Evolutionary conservation across 92 coral and sea anemone genomes (phyloP), one percentile per base, ranked within the genome.

Genomic region (Phenganax marumi): DNA sequence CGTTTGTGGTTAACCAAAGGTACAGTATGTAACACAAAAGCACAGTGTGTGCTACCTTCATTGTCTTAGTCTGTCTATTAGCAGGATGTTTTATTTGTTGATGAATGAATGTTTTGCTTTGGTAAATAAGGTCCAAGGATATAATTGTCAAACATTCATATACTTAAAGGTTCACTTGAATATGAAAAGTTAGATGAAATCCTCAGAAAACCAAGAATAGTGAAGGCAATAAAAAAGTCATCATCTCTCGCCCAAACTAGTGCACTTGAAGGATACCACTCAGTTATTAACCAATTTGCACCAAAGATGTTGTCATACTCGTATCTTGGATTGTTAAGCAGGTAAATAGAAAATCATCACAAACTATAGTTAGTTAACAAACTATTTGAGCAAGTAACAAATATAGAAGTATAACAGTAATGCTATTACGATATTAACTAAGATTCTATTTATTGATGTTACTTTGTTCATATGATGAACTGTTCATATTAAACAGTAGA

Each of bases 231-330:
- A 23, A 79, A 84, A 61, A 54, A 89, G 39, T 85, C 92, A 50
- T 89, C 90, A 3, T 90, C 92, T 12, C 63, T 82, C n/a, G 82
- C 87, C 58, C 92, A 86, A 70, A 83, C 92, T 50, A 89, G 92
- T 52, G 78, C 82, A 52, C 68, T 89, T 16, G 92, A 89, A 70
- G 90, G 22, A 1, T 11, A 63, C 22, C 70, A 63, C 70, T 11
- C 70, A 11, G 70, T 63, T 10, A 63, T 63, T 1, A 63, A 63
- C 70, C 70, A 63, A 9, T 63, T 63, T 18, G 70, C 70, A 10
- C 70, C n/a, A 7, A 63, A 63, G 26, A 63, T 63, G 70, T 39
- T 63, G 12, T 10, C 70, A 18, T 63, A 63, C 26, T 63, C 70
- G 16, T 63, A 33, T 33, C 43, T 33, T 33, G 43, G 43, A 33